A percentile compares a stretch with the other conserved stretches of the same genome.
phyloP scores from a whole-genome alignment of 2,113 vertebrate genomes.

The Chaetops frenatus region DNA sequence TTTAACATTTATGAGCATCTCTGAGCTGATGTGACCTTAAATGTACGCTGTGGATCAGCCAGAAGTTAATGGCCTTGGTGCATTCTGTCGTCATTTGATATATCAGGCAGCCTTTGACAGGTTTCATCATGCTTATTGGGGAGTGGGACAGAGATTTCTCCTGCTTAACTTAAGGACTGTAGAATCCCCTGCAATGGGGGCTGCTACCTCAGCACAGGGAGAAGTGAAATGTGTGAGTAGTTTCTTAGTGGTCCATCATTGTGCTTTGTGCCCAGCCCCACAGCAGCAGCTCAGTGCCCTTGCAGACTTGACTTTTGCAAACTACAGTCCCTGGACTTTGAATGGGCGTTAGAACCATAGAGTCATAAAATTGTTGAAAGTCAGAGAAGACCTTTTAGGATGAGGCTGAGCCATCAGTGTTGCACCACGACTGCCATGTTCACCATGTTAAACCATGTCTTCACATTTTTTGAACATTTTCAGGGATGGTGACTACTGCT shows the following conservation, averaged over 20 bases:
- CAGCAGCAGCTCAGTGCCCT: background rate
- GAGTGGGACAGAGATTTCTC: background rate
- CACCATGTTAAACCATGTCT: background rate
- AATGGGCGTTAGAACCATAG: fast-evolving
- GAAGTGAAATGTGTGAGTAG: background rate
- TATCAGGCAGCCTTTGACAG: background rate
- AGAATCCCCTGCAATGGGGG: background rate
- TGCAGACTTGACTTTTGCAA: background rate
- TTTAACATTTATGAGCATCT: background rate
- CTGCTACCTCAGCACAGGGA: background rate
- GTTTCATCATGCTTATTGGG: background rate
- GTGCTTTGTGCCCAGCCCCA: background rate
- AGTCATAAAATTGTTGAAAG: background rate
- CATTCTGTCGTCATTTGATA: background rate
- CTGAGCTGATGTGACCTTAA: background rate
- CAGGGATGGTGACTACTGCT: background rate
- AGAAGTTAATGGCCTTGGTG: background rate
- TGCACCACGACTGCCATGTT: fast-evolving
- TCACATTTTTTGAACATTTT: fast-evolving
- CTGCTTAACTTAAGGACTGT: background rate
- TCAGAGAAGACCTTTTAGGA: background rate
- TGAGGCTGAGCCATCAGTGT: background rate
- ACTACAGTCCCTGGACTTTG: background rate
- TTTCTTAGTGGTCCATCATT: background rate
- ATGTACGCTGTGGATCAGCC: background rate